Conservation (phyloP, 2,888 invertebrate genomes). For the Oxytorus armatus region DNA sequence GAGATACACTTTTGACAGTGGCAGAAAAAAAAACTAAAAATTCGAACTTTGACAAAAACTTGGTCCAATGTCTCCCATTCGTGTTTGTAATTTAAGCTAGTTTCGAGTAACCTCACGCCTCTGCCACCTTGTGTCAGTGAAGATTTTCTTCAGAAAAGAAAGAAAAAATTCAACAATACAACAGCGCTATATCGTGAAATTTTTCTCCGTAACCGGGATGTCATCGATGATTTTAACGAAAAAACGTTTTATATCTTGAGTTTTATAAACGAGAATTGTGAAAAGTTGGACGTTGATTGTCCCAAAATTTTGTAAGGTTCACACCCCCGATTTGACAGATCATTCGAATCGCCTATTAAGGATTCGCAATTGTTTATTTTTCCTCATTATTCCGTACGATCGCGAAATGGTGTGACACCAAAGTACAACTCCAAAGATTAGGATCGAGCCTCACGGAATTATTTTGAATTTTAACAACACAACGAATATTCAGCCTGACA, state of each 20-base stretch:
- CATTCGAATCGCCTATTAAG: background rate
- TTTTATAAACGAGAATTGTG: background rate
- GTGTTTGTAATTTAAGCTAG: too few species aligned
- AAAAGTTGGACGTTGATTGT: background rate
- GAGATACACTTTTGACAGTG: too few species aligned
- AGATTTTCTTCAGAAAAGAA: slow-evolving; percentile 4
- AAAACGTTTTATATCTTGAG: background rate
- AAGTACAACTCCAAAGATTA: slow-evolving; percentile 41
- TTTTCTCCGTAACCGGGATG: background rate
- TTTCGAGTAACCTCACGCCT: slow-evolving; percentile 41
- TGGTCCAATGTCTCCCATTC: too few species aligned
- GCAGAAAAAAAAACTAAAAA: too few species aligned
- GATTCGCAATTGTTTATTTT: background rate
- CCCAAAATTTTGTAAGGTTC: slow-evolving; percentile 1
- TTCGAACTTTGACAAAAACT: too few species aligned
- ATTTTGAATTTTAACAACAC: background rate
- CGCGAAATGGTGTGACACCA: slow-evolving; percentile 49
- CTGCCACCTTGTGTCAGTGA: slow-evolving; percentile 42
- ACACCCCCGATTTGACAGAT: slow-evolving; percentile 30
- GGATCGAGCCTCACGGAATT: background rate
- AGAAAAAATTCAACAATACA: slow-evolving; percentile 6
- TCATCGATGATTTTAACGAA: background rate
- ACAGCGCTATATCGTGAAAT: background rate
- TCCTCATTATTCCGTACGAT: slow-evolving; percentile 1
- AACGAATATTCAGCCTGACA: background rate